Percentiles rank a stretch among this genome's conserved stretches.
These are phyloP conservation scores for Drosophila teissieri DNA, from an alignment of 1,140 invertebrate genomes.

Conservation along the genomic window DNA sequence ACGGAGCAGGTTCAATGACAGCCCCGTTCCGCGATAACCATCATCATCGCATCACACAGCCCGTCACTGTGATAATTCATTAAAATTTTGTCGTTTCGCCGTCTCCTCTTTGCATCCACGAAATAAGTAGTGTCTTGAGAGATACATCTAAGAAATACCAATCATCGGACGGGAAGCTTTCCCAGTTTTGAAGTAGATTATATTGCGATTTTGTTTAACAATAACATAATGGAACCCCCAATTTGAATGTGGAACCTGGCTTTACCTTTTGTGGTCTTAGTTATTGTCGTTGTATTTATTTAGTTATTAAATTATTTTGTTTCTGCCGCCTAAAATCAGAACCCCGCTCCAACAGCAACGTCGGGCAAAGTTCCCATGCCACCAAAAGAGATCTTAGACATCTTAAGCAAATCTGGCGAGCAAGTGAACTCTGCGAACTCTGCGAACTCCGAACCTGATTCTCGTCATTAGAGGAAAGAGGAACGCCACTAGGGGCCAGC, in stretches of 20 bases:
- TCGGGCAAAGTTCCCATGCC: background rate
- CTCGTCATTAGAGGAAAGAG: background rate
- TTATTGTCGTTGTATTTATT: too few species aligned
- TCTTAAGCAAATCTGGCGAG: background rate
- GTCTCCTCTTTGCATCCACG: slow-evolving; percentile 10
- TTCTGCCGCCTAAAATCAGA: background rate
- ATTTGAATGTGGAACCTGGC: background rate
- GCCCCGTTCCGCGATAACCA: slow-evolving; percentile 40
- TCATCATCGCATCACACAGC: slow-evolving; percentile 20
- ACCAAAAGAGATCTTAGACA: background rate
- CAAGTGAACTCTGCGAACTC: slow-evolving; percentile 4
- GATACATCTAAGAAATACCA: background rate
- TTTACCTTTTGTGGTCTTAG: background rate
- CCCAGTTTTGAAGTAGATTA: background rate
- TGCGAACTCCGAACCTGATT: slow-evolving; percentile 3
- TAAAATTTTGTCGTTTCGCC: slow-evolving; percentile 41
- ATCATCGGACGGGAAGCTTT: background rate
- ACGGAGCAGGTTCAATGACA: slow-evolving; percentile 50
- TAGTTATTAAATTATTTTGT: too few species aligned
- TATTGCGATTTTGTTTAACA: too few species aligned
- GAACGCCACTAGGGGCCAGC: slow-evolving; percentile 3
- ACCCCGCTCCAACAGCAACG: too few species aligned
- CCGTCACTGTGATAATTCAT: slow-evolving; percentile 46
- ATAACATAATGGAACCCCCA: too few species aligned
- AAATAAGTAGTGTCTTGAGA: slow-evolving; percentile 2